These are phyloP conservation scores for Cryptotermes secundus DNA, from an alignment of 1,140 invertebrate genomes.

Conservation along the genomic window DNA sequence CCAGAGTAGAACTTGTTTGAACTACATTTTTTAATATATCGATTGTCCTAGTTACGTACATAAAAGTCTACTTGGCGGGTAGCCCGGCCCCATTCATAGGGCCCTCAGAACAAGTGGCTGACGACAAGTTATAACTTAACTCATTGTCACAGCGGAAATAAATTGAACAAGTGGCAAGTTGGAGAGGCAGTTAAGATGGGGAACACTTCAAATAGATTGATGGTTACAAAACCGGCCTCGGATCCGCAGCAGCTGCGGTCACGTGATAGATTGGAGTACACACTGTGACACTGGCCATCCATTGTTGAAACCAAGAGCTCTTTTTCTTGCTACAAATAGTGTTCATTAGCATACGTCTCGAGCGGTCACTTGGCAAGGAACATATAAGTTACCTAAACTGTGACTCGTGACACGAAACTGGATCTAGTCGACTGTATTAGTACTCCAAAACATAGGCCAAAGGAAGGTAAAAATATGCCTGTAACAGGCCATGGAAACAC, in stretches of 20 bases:
- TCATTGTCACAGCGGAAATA: not conserved
- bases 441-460: too few relatives aligned
- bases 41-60: not conserved
- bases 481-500: too few relatives aligned
- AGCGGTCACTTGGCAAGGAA: not conserved
- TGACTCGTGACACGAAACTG: too few relatives aligned
- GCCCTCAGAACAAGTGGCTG: not conserved
- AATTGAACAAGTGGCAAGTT: not conserved
- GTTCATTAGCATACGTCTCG: conserved; percentile 11
- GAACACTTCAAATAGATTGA: conserved; percentile 17
- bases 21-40: not conserved
- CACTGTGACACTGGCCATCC: not conserved
- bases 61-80: not conserved
- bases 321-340: not conserved
- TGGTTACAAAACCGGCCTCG: conserved; percentile 1
- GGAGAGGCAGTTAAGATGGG: not conserved
- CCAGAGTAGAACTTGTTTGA: too few relatives aligned
- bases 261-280: conserved; percentile 1
- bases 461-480: too few relatives aligned
- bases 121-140: not conserved
- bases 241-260: not conserved
- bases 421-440: too few relatives aligned
- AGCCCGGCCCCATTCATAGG: not conserved
- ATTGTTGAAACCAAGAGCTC: conserved; percentile 2
- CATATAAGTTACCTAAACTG: not conserved